Evolutionary conservation across 2,113 vertebrate genomes (phyloP).

Genomic region (Opisthocomus hoazin): DNA sequence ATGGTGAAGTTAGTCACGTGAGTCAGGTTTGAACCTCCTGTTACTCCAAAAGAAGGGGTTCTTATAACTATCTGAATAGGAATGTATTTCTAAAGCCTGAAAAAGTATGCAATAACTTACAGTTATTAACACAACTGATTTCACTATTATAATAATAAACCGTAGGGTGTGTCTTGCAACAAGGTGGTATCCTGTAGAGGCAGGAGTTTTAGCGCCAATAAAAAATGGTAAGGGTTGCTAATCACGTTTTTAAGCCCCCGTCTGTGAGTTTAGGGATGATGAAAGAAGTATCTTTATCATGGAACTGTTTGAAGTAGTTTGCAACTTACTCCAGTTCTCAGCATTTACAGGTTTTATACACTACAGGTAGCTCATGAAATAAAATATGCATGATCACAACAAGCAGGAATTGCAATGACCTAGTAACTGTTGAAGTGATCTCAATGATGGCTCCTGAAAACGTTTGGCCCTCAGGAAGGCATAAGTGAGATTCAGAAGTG

Average conservation of each 20-base stretch:
- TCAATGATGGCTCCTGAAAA: not conserved
- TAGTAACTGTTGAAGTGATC: not conserved
- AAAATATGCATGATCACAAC: not conserved
- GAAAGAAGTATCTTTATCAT: not conserved
- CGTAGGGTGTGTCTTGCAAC: not conserved
- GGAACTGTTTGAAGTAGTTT: not conserved
- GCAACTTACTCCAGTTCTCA: not conserved
- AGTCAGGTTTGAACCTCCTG: not conserved
- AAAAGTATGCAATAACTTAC: not conserved
- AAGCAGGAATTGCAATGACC: not conserved
- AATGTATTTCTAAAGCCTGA: not conserved
- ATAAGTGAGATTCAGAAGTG: not conserved
- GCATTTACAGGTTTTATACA: not conserved
- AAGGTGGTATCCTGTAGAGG: not conserved
- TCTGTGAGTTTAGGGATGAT: not conserved
- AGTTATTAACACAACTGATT: not conserved
- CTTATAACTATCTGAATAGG: not conserved
- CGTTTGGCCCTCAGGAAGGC: not conserved
- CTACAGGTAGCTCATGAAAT: not conserved
- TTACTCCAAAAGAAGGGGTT: not conserved
- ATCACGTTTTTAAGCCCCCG: not conserved
- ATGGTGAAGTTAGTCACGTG: not conserved
- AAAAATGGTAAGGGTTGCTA: not conserved
- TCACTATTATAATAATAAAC: not conserved
- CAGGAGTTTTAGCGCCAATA: not conserved